Evolutionary conservation across 2,113 vertebrate genomes (phyloP).

Genomic region (Amblyopsis rosae): DNA sequence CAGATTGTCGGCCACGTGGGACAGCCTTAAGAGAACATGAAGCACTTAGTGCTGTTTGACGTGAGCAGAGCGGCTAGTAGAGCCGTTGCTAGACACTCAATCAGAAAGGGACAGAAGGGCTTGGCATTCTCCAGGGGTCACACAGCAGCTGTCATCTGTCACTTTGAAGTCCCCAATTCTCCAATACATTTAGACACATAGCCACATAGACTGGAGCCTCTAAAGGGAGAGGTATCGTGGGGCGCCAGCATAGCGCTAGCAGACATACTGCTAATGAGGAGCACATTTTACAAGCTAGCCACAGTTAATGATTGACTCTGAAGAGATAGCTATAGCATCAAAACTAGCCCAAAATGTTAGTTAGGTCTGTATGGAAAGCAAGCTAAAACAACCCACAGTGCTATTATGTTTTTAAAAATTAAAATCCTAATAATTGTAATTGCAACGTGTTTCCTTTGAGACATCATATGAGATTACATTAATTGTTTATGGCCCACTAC

Average conservation of each 20-base stretch:
- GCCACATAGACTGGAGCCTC: slow-evolving; percentile 55
- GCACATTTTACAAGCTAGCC: slow-evolving; percentile 48
- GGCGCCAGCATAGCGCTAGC: slow-evolving; percentile 53
- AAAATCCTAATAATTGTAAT: background rate
- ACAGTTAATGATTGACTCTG: slow-evolving; percentile 46
- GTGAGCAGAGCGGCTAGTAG: slow-evolving; percentile 50
- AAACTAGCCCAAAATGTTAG: slow-evolving; percentile 24
- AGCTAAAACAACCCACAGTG: slow-evolving; percentile 19
- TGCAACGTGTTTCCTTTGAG: background rate
- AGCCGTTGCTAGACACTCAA: slow-evolving; percentile 70
- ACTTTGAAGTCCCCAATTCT: slow-evolving; percentile 52
- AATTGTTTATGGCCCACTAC: background rate
- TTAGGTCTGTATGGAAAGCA: slow-evolving; percentile 35
- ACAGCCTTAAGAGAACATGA: slow-evolving; percentile 65
- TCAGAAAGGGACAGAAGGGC: slow-evolving; percentile 70
- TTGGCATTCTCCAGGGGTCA: slow-evolving; percentile 67
- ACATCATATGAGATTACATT: background rate
- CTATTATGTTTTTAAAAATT: slow-evolving; percentile 5
- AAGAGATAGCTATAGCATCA: slow-evolving; percentile 37
- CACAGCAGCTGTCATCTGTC: slow-evolving; percentile 69
- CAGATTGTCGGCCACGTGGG: slow-evolving; percentile 63
- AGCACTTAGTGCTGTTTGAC: slow-evolving; percentile 61
- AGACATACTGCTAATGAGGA: slow-evolving; percentile 64
- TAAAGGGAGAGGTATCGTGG: slow-evolving; percentile 50
- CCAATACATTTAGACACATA: slow-evolving; percentile 37